Percentiles rank a stretch among this genome's conserved stretches.
These are phyloP conservation scores for Zygogramma bicolorata DNA, from an alignment of 2,888 invertebrate genomes.

Conservation along the genomic window DNA sequence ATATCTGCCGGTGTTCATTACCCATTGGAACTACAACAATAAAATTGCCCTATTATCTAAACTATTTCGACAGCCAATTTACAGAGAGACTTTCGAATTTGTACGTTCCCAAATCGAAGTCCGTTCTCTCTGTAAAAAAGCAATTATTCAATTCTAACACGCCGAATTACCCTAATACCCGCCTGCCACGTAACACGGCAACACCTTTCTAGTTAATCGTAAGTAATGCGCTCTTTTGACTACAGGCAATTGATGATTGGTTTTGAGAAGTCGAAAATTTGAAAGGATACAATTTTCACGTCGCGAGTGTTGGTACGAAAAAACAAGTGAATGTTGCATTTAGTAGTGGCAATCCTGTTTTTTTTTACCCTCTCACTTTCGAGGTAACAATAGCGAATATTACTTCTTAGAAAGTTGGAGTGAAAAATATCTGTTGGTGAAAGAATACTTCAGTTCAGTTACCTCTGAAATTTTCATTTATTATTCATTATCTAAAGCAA, in stretches of 20 bases:
- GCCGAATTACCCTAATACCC: neutral
- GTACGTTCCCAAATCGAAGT: conserved; percentile 8
- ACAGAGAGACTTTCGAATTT: conserved; percentile 28
- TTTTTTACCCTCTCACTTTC: too few species aligned
- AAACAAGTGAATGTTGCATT: too few species aligned
- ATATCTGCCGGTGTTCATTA: neutral
- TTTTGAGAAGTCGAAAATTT: neutral
- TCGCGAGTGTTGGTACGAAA: too few species aligned
- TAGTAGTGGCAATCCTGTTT: too few species aligned
- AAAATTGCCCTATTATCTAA: neutral
- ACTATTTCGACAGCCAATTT: neutral
- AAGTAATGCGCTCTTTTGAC: neutral
- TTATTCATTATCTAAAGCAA: too few species aligned
- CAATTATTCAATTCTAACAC: conserved; percentile 28
- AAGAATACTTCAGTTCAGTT: too few species aligned
- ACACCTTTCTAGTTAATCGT: conserved; percentile 3
- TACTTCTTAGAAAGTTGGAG: too few species aligned
- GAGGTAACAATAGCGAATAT: too few species aligned
- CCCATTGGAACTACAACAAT: neutral
- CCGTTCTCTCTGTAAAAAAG: conserved; percentile 30
- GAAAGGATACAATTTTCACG: neutral
- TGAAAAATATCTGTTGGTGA: too few species aligned
- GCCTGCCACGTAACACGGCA: neutral
- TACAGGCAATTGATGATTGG: neutral
- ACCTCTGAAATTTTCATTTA: too few species aligned